Evolutionary conservation across 2,888 invertebrate species (phyloP).

Genomic region (Leucozona laternaria): DNA sequence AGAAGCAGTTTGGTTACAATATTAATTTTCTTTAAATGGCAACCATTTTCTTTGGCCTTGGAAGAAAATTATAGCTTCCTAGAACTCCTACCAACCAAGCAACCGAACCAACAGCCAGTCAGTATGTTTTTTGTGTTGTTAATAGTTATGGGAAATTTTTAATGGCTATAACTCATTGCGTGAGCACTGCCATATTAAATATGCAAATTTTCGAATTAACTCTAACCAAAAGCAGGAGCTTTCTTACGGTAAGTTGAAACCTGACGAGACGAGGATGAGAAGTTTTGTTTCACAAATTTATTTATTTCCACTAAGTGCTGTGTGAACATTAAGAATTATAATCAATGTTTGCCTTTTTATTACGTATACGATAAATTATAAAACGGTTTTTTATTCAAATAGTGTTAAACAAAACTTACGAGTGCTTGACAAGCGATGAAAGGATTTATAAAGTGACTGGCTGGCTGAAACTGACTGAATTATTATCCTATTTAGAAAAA

Average conservation of each 20-base stretch:
- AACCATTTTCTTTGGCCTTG: background rate
- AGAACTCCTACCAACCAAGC: background rate
- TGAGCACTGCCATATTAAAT: constrained; percentile 42
- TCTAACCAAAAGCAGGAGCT: constrained; percentile 4
- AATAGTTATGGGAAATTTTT: constrained; percentile 43
- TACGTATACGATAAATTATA: constrained; percentile 19
- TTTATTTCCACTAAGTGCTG: constrained; percentile 42
- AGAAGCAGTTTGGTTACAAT: too few species aligned
- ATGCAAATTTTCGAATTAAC: constrained; percentile 43
- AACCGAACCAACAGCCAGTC: background rate
- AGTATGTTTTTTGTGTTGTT: constrained; percentile 36
- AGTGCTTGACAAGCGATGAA: constrained; percentile 35
- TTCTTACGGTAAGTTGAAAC: background rate
- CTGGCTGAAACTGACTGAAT: background rate
- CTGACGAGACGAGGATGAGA: background rate
- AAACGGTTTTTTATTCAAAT: constrained; percentile 31
- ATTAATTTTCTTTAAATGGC: background rate
- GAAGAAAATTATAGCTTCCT: constrained; percentile 28
- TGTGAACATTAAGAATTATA: constrained; percentile 40
- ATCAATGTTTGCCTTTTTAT: constrained; percentile 41
- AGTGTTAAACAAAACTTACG: background rate
- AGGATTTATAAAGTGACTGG: constrained; percentile 28
- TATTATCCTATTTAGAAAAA: constrained; percentile 3
- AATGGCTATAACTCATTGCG: constrained; percentile 39
- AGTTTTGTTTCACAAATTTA: constrained; percentile 33